A percentile compares a stretch with the other conserved stretches of the same genome.
phyloP scores from a whole-genome alignment of 2,888 invertebrate species.

The Eupithecia exiguata region DNA sequence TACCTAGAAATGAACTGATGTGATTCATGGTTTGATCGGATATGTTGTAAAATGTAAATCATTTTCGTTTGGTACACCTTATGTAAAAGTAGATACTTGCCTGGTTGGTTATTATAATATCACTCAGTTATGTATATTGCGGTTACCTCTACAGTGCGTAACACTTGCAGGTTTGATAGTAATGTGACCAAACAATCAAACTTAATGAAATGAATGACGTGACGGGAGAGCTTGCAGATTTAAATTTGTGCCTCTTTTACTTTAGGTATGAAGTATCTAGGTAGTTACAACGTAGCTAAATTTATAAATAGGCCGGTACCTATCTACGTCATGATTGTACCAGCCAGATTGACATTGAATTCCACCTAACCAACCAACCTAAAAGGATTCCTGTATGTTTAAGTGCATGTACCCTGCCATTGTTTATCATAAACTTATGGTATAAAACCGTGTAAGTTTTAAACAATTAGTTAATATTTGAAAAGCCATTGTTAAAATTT shows the following conservation, averaged over 20 bases:
- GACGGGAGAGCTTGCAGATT: neutral
- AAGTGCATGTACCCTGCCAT: neutral
- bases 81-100: neutral
- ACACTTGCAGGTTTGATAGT: neutral
- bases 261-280: too few species aligned
- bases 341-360: neutral
- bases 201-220: neutral
- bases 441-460: neutral
- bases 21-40: neutral
- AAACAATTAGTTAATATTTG: slow-evolving; percentile 7
- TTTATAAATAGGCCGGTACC: too few species aligned
- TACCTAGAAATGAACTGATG: neutral
- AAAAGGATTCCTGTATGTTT: neutral
- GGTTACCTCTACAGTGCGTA: neutral
- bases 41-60: neutral
- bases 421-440: neutral
- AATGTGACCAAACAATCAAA: neutral
- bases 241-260: too few species aligned
- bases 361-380: neutral
- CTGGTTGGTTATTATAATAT: slow-evolving; percentile 4
- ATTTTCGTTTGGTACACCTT: neutral
- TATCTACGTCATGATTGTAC: too few species aligned
- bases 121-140: neutral
- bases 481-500: slow-evolving; percentile 12
- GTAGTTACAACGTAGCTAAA: too few species aligned